Conservation (phyloP, 2,113 vertebrate species). For the human region GRCh38 chr2:88439501-88440000, state of each 20-base stretch:
- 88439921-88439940: conserved; percentile 68
- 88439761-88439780: not conserved
- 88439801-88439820: not conserved
- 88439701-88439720: not conserved
- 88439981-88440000: not conserved
- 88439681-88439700: not conserved
- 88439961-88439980: not conserved
- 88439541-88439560: not conserved
- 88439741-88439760: not conserved
- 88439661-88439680: too few relatives aligned
- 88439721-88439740: not conserved
- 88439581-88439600: not conserved
- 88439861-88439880: conserved; percentile 54
- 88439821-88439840: not conserved
- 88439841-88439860: not conserved
- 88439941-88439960: not conserved
- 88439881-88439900: not conserved
- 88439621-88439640: not conserved
- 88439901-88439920: not conserved
- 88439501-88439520: not conserved
- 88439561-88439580: too few relatives aligned
- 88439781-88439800: not conserved
- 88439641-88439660: not conserved
- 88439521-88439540: not conserved
- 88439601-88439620: not conserved